Evolutionary conservation across 2,797 vertebrate species (phyloP).

Genomic region (Basileuterus tristriatus): DNA sequence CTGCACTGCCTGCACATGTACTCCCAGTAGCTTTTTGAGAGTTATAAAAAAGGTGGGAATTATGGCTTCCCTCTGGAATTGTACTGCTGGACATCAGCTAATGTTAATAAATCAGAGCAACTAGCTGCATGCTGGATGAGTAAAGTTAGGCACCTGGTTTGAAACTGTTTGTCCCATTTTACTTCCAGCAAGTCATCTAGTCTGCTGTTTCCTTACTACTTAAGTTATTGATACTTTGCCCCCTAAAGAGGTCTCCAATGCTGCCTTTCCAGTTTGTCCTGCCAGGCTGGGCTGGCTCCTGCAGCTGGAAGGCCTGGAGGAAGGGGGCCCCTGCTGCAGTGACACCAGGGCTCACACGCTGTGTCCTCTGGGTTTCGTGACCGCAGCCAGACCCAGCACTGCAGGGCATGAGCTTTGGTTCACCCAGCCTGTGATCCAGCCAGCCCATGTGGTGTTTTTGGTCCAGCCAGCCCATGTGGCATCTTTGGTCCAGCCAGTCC

Average conservation of each 20-base stretch:
- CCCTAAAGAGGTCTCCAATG: neutral
- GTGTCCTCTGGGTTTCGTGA: fast-evolving
- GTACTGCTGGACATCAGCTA: neutral
- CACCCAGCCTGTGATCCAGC: neutral
- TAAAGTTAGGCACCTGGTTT: neutral
- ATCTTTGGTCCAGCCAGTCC: neutral
- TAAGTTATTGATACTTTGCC: neutral
- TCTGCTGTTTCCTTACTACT: neutral
- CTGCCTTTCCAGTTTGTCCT: neutral
- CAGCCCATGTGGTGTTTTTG: fast-evolving
- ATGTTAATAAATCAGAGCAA: neutral
- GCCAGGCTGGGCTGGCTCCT: neutral
- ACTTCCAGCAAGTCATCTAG: neutral
- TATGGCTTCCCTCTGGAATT: neutral
- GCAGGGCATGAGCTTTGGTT: fast-evolving
- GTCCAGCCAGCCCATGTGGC: neutral
- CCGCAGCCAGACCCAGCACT: fast-evolving
- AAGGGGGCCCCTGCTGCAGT: fast-evolving
- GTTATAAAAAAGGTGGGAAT: neutral
- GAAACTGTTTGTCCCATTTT: neutral
- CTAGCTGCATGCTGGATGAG: neutral
- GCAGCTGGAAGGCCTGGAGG: neutral
- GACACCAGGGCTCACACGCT: fast-evolving
- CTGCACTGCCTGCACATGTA: neutral
- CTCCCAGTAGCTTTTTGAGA: neutral